These are phyloP conservation scores for Kryptolebias marmoratus DNA, from an alignment of 2,113 vertebrate species.

Conservation along the genomic window DNA sequence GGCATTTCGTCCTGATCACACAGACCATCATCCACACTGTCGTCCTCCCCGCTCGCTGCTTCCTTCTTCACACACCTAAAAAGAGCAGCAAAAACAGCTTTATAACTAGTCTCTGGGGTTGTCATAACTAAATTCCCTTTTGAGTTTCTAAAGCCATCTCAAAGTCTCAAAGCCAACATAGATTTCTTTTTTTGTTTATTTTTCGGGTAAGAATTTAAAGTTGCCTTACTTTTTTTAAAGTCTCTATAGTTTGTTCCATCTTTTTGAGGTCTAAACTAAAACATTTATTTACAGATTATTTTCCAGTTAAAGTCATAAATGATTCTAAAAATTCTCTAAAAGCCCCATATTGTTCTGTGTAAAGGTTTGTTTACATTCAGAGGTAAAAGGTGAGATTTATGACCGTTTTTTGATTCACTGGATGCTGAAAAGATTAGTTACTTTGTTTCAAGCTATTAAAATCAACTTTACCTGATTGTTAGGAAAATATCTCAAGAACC, in stretches of 20 bases:
- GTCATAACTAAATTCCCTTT: constrained; percentile 15
- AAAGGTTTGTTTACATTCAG: not conserved
- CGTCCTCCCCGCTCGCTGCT: constrained; percentile 59
- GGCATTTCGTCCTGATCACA: constrained; percentile 87
- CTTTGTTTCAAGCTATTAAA: too few species aligned
- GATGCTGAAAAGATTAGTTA: not conserved
- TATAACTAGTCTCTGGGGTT: constrained; percentile 44
- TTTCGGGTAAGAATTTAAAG: not conserved
- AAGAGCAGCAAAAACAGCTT: constrained; percentile 35
- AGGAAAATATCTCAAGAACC: too few species aligned
- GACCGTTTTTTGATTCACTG: not conserved
- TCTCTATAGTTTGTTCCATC: not conserved
- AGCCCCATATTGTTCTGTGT: not conserved
- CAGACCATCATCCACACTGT: constrained; percentile 77
- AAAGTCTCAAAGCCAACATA: constrained; percentile 24
- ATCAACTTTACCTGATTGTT: too few species aligned
- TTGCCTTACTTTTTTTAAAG: not conserved
- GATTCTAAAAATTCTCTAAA: not conserved
- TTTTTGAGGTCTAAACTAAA: not conserved
- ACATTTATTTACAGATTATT: not conserved
- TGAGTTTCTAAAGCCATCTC: constrained; percentile 24
- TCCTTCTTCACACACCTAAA: constrained; percentile 86
- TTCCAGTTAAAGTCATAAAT: not conserved
- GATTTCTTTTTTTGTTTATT: not conserved
- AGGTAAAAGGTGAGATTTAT: not conserved